Evolutionary conservation across 2,113 vertebrate species (phyloP).

Genomic region (Python bivittatus): DNA sequence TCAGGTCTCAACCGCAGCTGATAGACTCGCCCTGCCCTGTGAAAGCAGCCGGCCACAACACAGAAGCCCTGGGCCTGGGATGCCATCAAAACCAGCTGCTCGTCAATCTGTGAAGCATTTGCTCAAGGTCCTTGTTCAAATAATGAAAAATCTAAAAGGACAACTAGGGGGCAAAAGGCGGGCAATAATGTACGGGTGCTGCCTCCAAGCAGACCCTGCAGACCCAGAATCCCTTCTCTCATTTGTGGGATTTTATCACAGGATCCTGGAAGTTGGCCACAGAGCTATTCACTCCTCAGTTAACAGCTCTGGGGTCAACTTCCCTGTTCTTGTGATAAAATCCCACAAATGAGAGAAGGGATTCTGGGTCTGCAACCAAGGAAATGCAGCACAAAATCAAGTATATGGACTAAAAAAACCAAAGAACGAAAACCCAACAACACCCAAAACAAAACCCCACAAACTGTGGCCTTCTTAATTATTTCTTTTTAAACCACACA

Average conservation of each 20-base stretch:
- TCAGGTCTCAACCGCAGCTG: rapidly evolving
- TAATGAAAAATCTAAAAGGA: background rate
- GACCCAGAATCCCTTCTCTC: background rate
- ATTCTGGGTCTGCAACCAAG: background rate
- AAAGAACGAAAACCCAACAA: no score
- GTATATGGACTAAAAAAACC: rapidly evolving
- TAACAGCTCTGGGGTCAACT: rapidly evolving
- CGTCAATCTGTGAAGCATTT: background rate
- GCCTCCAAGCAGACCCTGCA: background rate
- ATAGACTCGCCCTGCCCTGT: rapidly evolving
- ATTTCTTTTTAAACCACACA: background rate
- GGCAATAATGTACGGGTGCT: no score
- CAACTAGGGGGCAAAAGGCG: background rate
- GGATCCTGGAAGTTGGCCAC: background rate
- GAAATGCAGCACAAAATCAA: background rate
- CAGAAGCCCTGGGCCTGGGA: background rate
- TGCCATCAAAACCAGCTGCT: background rate
- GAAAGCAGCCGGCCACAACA: no score
- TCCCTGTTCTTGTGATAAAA: background rate
- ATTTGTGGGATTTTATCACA: background rate
- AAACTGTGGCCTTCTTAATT: background rate
- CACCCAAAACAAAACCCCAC: background rate
- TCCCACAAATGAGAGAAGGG: no score
- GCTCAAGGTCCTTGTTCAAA: no score
- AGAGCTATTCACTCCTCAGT: no score